Evolutionary conservation across 1,140 invertebrate genomes (phyloP), one percentile per base, ranked within the genome.

Genomic region (Trachymyrmex septentrionalis): DNA sequence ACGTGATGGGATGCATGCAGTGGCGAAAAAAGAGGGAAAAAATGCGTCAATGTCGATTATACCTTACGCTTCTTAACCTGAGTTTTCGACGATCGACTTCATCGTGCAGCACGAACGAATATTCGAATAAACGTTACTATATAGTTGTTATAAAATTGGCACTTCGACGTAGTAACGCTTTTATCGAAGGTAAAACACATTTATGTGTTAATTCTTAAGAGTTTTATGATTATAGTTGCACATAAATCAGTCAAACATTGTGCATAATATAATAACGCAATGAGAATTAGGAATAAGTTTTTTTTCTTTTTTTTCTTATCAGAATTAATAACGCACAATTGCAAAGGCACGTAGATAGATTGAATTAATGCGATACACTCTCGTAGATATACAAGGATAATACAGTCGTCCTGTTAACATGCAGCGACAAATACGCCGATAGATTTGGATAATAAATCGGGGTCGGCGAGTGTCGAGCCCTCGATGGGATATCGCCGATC

Each of bases 401-500:
- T 71, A 30, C 19, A 71, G 16, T 81, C 34, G 59, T 84, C 44
- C 14, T 12, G 55, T 84, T 84, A 84, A 61, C 69, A 50, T 34
- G 24, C 57, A 55, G 14, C 57, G 69, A 73, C 80, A 75, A 84
- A 84, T 61, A 75, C 80, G 55, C 44, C 24, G 55, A 50, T 50
- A 14, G 80, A 50, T 50, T 44, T 75, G n/a, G 59, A 84, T 84
- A 84, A 84, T 59, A 84, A 84, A 84, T 84, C 69, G 80, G 55
- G 69, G 24, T 55, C 53, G 78, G 24, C 24, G 67, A 73, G 80
- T 73, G 67, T 82, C 78, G 53, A 34, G 50, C 55, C 71, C 80
- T 82, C 67, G 67, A 82, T 59, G 38, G 78, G 80, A 84, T 75
- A 84, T 84, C 69, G 80, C 27, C 77, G 77, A 69, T 80, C 84